These are phyloP conservation scores for Osmoderma eremita DNA, from an alignment of 2,888 invertebrate species.

Conservation along the genomic window DNA sequence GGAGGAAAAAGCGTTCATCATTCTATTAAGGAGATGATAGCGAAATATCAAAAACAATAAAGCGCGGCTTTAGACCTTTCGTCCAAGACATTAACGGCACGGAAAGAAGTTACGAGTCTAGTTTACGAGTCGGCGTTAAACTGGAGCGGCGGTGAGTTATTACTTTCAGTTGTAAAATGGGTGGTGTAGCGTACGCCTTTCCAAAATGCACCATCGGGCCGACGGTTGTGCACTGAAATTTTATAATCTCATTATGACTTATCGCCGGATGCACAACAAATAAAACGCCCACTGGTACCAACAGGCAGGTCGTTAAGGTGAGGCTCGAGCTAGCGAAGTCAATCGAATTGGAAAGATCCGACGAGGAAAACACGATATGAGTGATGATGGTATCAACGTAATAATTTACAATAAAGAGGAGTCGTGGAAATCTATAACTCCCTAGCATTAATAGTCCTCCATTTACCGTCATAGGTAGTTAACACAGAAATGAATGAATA, in stretches of 20 bases:
- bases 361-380: too few relatives aligned
- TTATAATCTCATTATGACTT: conserved; percentile 37
- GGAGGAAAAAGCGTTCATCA: conserved; percentile 46
- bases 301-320: too few relatives aligned
- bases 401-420: too few relatives aligned
- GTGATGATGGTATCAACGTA: too few relatives aligned
- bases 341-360: too few relatives aligned
- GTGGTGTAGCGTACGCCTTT: not conserved
- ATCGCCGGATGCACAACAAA: conserved; percentile 36
- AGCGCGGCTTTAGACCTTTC: conserved; percentile 50
- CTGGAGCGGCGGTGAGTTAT: conserved; percentile 33
- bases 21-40: conserved; percentile 51
- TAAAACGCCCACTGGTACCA: not conserved
- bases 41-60: conserved; percentile 54
- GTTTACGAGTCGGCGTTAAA: conserved; percentile 37
- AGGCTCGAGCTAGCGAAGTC: too few relatives aligned
- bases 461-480: too few relatives aligned
- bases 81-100: conserved; percentile 48
- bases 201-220: not conserved
- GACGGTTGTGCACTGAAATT: conserved; percentile 24
- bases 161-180: conserved; percentile 35
- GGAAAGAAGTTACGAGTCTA: conserved; percentile 49
- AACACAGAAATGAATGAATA: too few relatives aligned
- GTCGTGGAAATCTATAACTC: too few relatives aligned
- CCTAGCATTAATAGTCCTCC: too few relatives aligned